phyloP scores from a whole-genome alignment of 2,797 vertebrate species.

The Rachycentron canadum region DNA sequence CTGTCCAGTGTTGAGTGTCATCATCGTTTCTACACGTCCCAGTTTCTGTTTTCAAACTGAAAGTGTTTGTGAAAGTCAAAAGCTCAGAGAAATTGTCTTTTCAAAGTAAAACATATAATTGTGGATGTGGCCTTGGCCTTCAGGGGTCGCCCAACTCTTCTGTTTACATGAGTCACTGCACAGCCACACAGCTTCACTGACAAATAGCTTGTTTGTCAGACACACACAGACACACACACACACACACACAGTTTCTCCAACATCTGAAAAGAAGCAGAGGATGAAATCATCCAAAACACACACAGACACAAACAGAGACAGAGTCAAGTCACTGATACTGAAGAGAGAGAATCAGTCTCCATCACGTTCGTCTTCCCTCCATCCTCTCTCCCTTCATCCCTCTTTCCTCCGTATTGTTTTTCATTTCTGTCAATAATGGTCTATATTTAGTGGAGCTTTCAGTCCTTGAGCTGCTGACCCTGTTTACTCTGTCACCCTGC shows the following conservation, averaged over 20 bases:
- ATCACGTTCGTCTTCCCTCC: background rate
- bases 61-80: no score
- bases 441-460: slow-evolving; percentile 65
- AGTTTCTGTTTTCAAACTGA: no score
- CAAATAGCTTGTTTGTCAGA: background rate
- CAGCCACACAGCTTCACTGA: background rate
- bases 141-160: background rate
- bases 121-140: background rate
- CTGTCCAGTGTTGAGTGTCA: no score
- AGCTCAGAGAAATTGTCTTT: no score
- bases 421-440: slow-evolving; percentile 57
- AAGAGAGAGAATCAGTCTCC: background rate
- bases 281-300: background rate
- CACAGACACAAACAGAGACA: background rate
- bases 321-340: background rate
- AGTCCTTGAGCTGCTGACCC: slow-evolving; percentile 69
- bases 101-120: no score
- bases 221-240: background rate
- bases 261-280: background rate
- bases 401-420: slow-evolving; percentile 49
- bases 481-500: slow-evolving; percentile 51
- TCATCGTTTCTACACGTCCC: no score
- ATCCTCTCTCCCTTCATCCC: background rate
- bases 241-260: background rate
- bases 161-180: background rate